A percentile compares a stretch with the other conserved stretches of the same genome.
Conservation (phyloP, 2,797 vertebrate species). For the Clarias pachynema region DNA sequence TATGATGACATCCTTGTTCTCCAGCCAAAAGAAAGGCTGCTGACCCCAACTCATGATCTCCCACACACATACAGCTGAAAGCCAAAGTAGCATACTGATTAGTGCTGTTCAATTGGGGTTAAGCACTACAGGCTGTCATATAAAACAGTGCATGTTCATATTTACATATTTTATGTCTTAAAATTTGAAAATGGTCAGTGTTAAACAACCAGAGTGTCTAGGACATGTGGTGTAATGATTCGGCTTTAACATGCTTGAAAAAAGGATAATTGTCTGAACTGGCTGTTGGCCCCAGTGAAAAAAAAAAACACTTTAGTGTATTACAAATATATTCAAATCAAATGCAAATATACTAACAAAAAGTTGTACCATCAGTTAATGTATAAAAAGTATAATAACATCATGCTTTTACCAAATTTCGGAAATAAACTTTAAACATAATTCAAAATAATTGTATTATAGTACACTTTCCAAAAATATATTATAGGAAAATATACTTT, state of each 20-base stretch:
- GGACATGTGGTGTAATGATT: background rate
- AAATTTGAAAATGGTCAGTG: background rate
- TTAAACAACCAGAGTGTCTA: background rate
- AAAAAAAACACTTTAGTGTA: too few species aligned
- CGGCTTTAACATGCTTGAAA: background rate
- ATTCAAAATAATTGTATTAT: too few species aligned
- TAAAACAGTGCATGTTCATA: background rate
- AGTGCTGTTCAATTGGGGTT: background rate
- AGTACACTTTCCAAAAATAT: too few species aligned
- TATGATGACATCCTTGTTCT: constrained; percentile 95
- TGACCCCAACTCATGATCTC: constrained; percentile 91
- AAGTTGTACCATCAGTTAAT: too few species aligned
- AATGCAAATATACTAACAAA: too few species aligned
- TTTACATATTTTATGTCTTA: background rate
- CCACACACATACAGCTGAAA: constrained; percentile 94
- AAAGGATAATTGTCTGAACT: background rate
- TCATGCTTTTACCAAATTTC: too few species aligned
- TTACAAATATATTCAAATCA: too few species aligned
- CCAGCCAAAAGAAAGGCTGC: constrained; percentile 96
- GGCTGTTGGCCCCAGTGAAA: background rate
- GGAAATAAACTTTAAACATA: too few species aligned
- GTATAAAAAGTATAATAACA: too few species aligned
- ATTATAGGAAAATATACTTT: too few species aligned
- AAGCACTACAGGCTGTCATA: background rate
- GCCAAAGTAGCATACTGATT: constrained; percentile 13